Base-by-base conservation (phyloP, 92 coral and sea anemone species). In the Blastomussa wellsi region DNA sequence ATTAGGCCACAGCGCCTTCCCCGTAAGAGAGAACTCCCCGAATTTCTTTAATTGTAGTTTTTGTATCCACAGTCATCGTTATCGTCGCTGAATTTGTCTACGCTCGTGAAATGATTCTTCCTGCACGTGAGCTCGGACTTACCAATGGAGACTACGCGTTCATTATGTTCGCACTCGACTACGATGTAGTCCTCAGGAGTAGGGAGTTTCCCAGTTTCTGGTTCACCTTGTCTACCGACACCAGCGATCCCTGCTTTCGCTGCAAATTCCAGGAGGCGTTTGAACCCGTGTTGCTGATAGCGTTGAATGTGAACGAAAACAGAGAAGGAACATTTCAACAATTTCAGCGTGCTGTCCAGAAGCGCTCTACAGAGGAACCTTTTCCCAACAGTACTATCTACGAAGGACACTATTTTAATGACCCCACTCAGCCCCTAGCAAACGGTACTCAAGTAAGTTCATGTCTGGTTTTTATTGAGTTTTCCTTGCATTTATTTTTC, bases 141-240 rank as follows among this genome's bases (percentile, higher is more conserved):
- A 86, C 89, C 74, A 74, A 76, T 48, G 88, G 88, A 11, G 86
- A 87, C 36, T 83, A 90, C 36, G 93, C 75, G 31, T 90, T 86
- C 57, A 90, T 90, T 32, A 39, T 81, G 33, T 90, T 90, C 36
- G 78, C 51, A 1, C 82, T 87, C 7, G 72, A 76, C 19, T 72
- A 76, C 19, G 52, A 28, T 33, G 22, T 5, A 8, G 39, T 79
- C 44, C 32, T 70, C 0, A 1, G 10, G 13, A 42, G 1, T 1
- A 22, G 35, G 42, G 7, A 33, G 37, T 7, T 3, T 15, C 71
- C 77, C 5, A 47, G 12, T 13, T 19, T 3, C 29, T 81, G 86
- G 86, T 81, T 73, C n/a, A 9, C 13, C 20, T 0, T 59, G 26
- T 5, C 52, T 1, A 19, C 71, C 3, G 73, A 51, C 37, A 8